Evolutionary conservation across 2,113 vertebrate species (phyloP).

Genomic region (Myotis brandtii): DNA sequence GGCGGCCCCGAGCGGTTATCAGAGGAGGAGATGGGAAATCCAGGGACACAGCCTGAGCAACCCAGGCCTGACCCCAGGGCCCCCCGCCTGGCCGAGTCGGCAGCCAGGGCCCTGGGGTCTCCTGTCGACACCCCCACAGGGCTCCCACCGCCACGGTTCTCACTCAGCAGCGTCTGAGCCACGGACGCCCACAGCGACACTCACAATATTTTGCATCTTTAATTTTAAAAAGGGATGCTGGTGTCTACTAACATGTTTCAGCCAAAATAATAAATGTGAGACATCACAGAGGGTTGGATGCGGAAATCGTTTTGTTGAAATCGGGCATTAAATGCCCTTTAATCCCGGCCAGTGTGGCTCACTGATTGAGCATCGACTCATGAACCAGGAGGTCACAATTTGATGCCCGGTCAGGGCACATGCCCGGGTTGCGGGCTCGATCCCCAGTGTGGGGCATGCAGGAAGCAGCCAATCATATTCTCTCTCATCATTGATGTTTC

Average conservation of each 20-base stretch:
- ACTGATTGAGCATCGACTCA: too few species aligned
- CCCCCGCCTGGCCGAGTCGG: background rate
- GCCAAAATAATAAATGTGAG: background rate
- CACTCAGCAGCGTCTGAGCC: background rate
- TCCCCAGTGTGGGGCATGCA: too few species aligned
- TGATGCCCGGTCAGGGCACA: too few species aligned
- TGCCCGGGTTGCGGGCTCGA: too few species aligned
- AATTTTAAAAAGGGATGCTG: rapidly evolving
- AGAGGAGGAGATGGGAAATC: background rate
- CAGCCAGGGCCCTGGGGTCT: too few species aligned
- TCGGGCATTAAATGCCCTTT: too few species aligned
- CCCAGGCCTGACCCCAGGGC: rapidly evolving
- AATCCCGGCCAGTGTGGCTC: too few species aligned
- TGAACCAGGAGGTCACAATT: too few species aligned
- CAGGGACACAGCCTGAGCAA: rapidly evolving
- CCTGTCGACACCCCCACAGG: background rate
- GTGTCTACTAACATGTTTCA: background rate
- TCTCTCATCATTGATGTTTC: too few species aligned
- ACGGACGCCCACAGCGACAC: rapidly evolving
- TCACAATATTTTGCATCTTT: rapidly evolving
- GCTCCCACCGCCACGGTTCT: background rate
- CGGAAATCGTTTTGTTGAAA: background rate
- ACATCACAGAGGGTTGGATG: rapidly evolving
- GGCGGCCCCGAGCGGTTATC: rapidly evolving
- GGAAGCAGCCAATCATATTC: too few species aligned